A percentile compares a stretch with the other conserved stretches of the same genome.
phyloP scores from a whole-genome alignment of 2,797 vertebrate genomes.

The Leptoclinus maculatus region DNA sequence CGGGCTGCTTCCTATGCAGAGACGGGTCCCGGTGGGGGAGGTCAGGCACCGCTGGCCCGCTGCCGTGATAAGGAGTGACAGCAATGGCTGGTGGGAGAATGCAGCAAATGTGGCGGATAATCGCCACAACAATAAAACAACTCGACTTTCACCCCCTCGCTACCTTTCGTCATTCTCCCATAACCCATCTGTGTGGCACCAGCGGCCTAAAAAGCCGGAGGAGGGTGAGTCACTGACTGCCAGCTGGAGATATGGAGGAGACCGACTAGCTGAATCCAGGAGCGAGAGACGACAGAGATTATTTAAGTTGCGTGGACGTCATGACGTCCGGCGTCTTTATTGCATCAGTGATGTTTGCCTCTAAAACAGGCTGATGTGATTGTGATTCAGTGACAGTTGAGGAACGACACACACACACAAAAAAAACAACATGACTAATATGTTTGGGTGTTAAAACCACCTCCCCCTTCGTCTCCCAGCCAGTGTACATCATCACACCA shows the following conservation, averaged over 20 bases:
- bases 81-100: conserved; percentile 60
- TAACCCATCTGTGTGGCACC: conserved; percentile 67
- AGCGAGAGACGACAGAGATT: neutral
- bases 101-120: conserved; percentile 68
- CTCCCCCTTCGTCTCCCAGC: neutral
- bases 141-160: conserved; percentile 14
- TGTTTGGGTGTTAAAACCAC: conserved; percentile 12
- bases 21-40: conserved; percentile 22
- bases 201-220: conserved; percentile 46
- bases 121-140: conserved; percentile 48
- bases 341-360: neutral
- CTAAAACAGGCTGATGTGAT: neutral
- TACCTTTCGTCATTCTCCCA: conserved; percentile 49
- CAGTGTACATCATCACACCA: too few relatives aligned
- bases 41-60: conserved; percentile 16
- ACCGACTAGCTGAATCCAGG: conserved; percentile 50
- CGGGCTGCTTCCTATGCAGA: conserved; percentile 40
- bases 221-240: conserved; percentile 66
- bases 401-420: neutral
- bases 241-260: conserved; percentile 40
- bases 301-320: neutral
- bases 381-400: neutral
- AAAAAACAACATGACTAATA: conserved; percentile 22
- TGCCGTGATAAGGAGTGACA: conserved; percentile 66
- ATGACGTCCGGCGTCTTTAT: neutral